Evolutionary conservation across 2,113 vertebrate species (phyloP).

Genomic region (Catagonus wagneri): DNA sequence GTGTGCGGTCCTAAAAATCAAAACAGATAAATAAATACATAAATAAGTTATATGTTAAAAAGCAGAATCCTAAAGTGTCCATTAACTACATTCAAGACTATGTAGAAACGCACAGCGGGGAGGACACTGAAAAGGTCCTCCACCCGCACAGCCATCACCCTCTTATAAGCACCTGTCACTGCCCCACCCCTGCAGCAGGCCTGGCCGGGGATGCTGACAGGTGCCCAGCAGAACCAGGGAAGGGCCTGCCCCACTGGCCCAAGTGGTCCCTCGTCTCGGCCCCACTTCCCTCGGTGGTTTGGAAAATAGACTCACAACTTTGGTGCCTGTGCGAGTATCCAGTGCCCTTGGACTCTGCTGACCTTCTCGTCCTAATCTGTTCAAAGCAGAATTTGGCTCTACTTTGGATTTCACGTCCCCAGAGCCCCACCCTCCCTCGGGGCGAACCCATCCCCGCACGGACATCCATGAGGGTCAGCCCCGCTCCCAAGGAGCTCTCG

Average conservation of each 20-base stretch:
- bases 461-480: no score
- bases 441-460: neutral
- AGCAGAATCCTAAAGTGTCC: neutral
- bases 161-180: neutral
- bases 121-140: neutral
- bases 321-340: neutral
- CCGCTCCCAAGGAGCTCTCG: accelerated
- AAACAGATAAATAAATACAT: no score
- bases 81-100: neutral
- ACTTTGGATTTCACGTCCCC: neutral
- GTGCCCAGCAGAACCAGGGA: accelerated
- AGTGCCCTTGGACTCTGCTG: accelerated
- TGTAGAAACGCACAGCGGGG: no score
- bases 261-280: neutral
- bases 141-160: neutral
- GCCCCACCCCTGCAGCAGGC: neutral
- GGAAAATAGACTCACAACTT: neutral
- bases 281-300: neutral
- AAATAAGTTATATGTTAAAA: neutral
- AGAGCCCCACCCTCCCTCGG: neutral
- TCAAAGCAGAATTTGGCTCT: neutral
- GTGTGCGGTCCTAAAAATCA: no score
- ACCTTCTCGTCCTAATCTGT: neutral
- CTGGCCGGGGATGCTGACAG: neutral
- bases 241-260: no score